Percentiles rank a stretch among this genome's conserved stretches.
Evolutionary conservation across 2,113 vertebrate genomes (phyloP).

Genomic region (Desmodus rotundus): DNA sequence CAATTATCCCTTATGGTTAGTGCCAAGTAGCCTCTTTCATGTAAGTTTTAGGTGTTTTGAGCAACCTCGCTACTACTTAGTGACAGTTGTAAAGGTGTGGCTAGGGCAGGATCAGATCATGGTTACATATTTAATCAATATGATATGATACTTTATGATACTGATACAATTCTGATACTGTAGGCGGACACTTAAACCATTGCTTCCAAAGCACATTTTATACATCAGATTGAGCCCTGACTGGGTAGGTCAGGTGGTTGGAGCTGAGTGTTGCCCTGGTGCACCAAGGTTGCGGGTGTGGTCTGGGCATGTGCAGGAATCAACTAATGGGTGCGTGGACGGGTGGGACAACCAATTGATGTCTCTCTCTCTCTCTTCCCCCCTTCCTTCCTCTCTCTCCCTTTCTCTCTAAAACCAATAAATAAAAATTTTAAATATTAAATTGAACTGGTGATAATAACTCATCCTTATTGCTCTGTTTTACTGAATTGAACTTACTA

Average conservation of each 20-base stretch:
- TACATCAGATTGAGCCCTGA: background rate
- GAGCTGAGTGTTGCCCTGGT: too few species aligned
- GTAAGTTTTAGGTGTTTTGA: background rate
- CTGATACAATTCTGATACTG: background rate
- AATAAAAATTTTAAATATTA: background rate
- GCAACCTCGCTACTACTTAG: background rate
- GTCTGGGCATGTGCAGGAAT: too few species aligned
- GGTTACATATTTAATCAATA: background rate
- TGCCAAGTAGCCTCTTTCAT: background rate
- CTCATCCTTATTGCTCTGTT: background rate
- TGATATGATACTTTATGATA: background rate
- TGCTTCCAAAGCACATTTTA: background rate
- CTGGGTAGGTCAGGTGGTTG: too few species aligned
- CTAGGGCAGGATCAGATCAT: background rate
- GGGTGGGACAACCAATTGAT: too few species aligned
- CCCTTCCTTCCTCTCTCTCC: too few species aligned
- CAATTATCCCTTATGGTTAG: background rate
- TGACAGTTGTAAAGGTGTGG: background rate
- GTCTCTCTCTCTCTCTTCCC: too few species aligned
- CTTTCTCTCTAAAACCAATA: too few species aligned
- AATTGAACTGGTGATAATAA: background rate
- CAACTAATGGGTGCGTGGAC: too few species aligned
- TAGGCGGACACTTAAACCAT: background rate
- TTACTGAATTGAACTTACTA: background rate
- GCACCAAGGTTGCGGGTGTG: too few species aligned